Conservation (phyloP, 2,797 vertebrate genomes). For the Paguma larvata region DNA sequence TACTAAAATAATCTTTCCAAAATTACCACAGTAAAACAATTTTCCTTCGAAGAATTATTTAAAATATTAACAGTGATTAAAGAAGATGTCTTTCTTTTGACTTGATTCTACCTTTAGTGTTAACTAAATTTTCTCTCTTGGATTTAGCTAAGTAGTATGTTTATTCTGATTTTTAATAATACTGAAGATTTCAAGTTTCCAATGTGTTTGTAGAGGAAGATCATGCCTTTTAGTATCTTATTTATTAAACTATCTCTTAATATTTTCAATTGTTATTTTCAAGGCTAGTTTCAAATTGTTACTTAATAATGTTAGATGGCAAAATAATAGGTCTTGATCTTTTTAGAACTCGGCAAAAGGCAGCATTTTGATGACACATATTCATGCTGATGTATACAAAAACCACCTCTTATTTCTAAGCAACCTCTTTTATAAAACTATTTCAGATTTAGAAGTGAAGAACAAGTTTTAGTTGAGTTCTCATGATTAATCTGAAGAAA, state of each 20-base stretch:
- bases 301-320: slow-evolving; percentile 18
- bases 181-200: slow-evolving; percentile 21
- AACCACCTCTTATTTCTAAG: not conserved
- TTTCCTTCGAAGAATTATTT: slow-evolving; percentile 54
- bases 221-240: not conserved
- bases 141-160: slow-evolving; percentile 29
- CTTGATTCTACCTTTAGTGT: slow-evolving; percentile 14
- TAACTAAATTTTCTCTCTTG: slow-evolving; percentile 52
- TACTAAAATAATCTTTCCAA: slow-evolving; percentile 43
- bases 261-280: not conserved
- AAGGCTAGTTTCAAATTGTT: slow-evolving; percentile 24
- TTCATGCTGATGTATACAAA: not conserved
- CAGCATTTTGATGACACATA: not conserved
- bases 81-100: not conserved
- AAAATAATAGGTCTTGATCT: slow-evolving; percentile 49
- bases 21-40: not conserved
- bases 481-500: slow-evolving; percentile 31
- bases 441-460: slow-evolving; percentile 49
- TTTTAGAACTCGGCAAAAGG: slow-evolving; percentile 21
- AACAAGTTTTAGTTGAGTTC: slow-evolving; percentile 4
- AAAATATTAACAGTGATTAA: slow-evolving; percentile 57
- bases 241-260: slow-evolving; percentile 7
- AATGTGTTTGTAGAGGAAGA: not conserved
- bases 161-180: slow-evolving; percentile 48
- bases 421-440: slow-evolving; percentile 46